phyloP scores from a whole-genome alignment of 2,797 vertebrate species.

The Smutsia gigantea region DNA sequence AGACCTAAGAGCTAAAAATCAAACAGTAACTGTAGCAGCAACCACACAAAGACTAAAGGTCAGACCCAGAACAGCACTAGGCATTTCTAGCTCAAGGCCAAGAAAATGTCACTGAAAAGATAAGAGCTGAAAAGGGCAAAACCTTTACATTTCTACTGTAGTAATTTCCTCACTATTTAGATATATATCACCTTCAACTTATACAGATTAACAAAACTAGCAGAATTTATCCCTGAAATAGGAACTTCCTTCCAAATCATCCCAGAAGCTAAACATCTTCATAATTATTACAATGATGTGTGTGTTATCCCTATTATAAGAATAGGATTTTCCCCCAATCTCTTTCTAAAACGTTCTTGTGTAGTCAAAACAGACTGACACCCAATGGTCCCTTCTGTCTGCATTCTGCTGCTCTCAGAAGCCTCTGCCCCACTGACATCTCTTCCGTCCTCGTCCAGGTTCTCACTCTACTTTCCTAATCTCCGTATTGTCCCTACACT shows the following conservation, averaged over 20 bases:
- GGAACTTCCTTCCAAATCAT: not conserved
- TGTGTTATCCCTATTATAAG: not conserved
- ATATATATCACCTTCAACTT: not conserved
- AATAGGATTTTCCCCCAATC: not conserved
- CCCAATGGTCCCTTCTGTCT: not conserved
- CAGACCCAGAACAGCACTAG: not conserved
- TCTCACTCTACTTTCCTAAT: not conserved
- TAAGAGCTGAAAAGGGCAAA: not conserved
- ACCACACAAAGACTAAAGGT: not conserved
- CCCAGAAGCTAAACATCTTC: not conserved
- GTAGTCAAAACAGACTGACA: not conserved
- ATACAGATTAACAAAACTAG: not conserved
- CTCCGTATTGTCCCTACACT: not conserved
- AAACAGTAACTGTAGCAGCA: not conserved
- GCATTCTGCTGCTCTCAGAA: not conserved
- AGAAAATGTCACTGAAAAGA: not conserved
- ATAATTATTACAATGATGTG: not conserved
- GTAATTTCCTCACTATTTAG: not conserved
- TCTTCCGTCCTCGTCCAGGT: not conserved
- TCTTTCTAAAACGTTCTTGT: not conserved
- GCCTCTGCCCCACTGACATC: not conserved
- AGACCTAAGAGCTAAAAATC: not conserved
- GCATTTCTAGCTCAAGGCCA: not conserved
- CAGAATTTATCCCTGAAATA: not conserved
- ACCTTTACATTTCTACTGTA: not conserved